Evolutionary conservation across 2,888 invertebrate species (phyloP).

Genomic region (Hyles lineata): DNA sequence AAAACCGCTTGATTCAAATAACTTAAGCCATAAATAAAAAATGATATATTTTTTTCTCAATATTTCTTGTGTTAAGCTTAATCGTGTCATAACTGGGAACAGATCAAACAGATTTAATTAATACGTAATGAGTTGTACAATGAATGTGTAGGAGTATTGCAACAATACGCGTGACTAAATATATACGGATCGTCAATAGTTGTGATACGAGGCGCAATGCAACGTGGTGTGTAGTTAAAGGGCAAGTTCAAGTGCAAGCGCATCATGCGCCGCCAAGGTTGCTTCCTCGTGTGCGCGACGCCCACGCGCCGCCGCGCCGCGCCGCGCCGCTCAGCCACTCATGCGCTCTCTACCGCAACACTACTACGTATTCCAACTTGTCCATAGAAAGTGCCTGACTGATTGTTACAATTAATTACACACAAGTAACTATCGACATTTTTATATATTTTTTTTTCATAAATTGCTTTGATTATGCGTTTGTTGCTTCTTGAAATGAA

Average conservation of each 20-base stretch:
- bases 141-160: not conserved
- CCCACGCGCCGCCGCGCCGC: conserved; percentile 51
- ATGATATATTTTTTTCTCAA: too few relatives aligned
- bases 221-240: conserved; percentile 50
- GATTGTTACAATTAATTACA: not conserved
- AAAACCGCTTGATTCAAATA: too few relatives aligned
- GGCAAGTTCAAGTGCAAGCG: conserved; percentile 80
- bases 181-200: conserved; percentile 19
- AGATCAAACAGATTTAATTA: not conserved
- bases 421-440: too few relatives aligned
- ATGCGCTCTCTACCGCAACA: conserved; percentile 37
- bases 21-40: too few relatives aligned
- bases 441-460: too few relatives aligned
- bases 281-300: conserved; percentile 76
- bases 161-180: conserved; percentile 28
- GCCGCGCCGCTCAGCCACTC: conserved; percentile 36
- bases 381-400: not conserved
- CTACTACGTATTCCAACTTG: not conserved
- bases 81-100: too few relatives aligned
- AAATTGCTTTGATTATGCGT: too few relatives aligned
- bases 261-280: conserved; percentile 70
- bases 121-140: not conserved
- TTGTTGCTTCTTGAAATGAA: too few relatives aligned
- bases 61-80: too few relatives aligned
- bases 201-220: conserved; percentile 36